Percentiles rank a stretch among this genome's conserved stretches.
phyloP scores from a whole-genome alignment of 2,797 vertebrate species.

The Hydrocynus forskahlii region DNA sequence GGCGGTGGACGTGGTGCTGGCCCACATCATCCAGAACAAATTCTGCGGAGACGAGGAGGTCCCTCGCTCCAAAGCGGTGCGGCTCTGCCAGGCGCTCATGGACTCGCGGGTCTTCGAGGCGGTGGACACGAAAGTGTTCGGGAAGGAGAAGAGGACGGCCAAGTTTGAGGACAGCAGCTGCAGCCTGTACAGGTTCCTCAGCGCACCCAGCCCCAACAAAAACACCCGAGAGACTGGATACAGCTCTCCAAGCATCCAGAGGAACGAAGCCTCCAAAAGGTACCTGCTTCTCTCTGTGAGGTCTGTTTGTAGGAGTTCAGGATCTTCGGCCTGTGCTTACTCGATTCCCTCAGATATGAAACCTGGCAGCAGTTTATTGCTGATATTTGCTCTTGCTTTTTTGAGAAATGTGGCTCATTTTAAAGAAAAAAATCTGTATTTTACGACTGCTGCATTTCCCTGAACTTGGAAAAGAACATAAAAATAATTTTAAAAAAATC shows the following conservation, averaged over 20 bases:
- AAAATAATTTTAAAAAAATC: too few species aligned
- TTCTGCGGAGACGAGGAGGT: slow-evolving; percentile 91
- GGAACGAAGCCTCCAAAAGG: slow-evolving; percentile 70
- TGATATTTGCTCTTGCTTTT: too few species aligned
- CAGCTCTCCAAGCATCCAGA: slow-evolving; percentile 65
- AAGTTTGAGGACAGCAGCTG: slow-evolving; percentile 93
- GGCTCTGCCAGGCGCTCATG: slow-evolving; percentile 95
- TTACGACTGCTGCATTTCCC: too few species aligned
- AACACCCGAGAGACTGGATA: slow-evolving; percentile 74
- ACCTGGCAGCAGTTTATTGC: too few species aligned
- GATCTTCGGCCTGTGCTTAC: too few species aligned
- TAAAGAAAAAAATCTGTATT: too few species aligned
- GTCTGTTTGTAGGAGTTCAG: too few species aligned
- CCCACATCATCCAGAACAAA: slow-evolving; percentile 90
- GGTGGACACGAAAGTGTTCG: slow-evolving; percentile 87
- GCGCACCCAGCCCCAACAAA: slow-evolving; percentile 55
- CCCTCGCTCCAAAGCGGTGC: slow-evolving; percentile 89
- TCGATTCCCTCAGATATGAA: too few species aligned
- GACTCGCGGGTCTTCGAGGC: slow-evolving; percentile 94
- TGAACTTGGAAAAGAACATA: too few species aligned
- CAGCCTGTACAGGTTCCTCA: slow-evolving; percentile 92
- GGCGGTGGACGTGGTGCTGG: slow-evolving; percentile 90
- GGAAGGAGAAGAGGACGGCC: slow-evolving; percentile 87
- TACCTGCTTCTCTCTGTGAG: slow-evolving; percentile 39
- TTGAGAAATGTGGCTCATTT: too few species aligned